phyloP scores from a whole-genome alignment of 2,797 vertebrate species.

The Poecilia velifera region DNA sequence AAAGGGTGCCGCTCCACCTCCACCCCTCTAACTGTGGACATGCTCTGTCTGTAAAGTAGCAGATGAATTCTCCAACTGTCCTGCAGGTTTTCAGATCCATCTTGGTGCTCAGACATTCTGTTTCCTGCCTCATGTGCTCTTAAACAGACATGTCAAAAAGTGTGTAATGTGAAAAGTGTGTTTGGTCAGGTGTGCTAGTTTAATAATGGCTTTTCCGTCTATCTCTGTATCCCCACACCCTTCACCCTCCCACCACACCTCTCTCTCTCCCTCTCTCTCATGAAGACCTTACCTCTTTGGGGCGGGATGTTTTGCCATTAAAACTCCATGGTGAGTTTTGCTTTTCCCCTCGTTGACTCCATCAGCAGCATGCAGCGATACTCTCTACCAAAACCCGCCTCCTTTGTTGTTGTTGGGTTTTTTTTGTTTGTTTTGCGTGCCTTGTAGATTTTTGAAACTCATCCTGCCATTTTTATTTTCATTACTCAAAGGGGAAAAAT shows the following conservation, averaged over 20 bases:
- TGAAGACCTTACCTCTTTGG: slow-evolving; percentile 99
- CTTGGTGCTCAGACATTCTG: slow-evolving; percentile 54
- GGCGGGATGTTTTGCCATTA: slow-evolving; percentile 99
- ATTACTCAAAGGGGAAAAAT: slow-evolving; percentile 27
- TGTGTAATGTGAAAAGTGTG: slow-evolving; percentile 76
- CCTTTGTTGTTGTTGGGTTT: slow-evolving; percentile 64
- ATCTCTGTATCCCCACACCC: slow-evolving; percentile 81
- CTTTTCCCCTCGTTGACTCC: slow-evolving; percentile 60
- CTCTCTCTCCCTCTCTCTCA: slow-evolving; percentile 56
- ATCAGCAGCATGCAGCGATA: slow-evolving; percentile 87
- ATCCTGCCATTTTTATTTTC: slow-evolving; percentile 40
- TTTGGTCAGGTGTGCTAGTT: slow-evolving; percentile 75
- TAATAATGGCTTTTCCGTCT: slow-evolving; percentile 91
- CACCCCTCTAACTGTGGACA: slow-evolving; percentile 32
- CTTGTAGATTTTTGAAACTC: slow-evolving; percentile 55
- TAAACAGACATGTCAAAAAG: slow-evolving; percentile 71
- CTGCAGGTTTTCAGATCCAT: slow-evolving; percentile 67
- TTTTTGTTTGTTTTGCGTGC: slow-evolving; percentile 21
- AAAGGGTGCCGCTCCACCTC: background rate
- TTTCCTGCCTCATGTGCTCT: slow-evolving; percentile 70
- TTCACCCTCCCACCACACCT: slow-evolving; percentile 22
- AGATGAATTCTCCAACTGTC: slow-evolving; percentile 59
- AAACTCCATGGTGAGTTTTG: slow-evolving; percentile 99
- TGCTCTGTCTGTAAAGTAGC: slow-evolving; percentile 60
- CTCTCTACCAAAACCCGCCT: slow-evolving; percentile 55